Base-by-base conservation (phyloP, 2,797 vertebrate species). In the Australoheros facetus region DNA sequence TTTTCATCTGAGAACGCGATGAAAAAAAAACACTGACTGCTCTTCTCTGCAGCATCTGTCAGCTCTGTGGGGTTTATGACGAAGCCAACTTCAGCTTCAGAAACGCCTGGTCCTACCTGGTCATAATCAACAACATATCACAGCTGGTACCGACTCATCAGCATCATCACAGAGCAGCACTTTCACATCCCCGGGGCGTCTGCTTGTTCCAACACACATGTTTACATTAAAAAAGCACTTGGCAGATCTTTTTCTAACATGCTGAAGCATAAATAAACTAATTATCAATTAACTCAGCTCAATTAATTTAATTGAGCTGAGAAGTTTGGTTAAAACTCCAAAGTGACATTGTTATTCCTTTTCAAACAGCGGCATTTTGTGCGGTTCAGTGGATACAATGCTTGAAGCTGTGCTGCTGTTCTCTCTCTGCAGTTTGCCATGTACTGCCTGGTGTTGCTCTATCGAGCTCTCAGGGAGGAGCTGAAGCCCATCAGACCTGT, bases 41-140 rank as follows among this genome's bases (percentile, higher is more conserved):
- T 53, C 66, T 37, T 12, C 11, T 55, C 59, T 69, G 79, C 75
- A 99, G 98, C 88, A 95, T 98, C 85, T 99, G 97, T 94, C 96
- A 99, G 92, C 94, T 97, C 21, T 91, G 96, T 85, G 96, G 93
- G 1, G 95, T 98, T 78, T 99, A 99, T 10, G 97, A 98, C 54
- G 98, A 99, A 94, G 98, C 98, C 21, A 98, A 99, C 90, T 99
- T 99, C 93, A 97, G 96, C 89, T 97, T 98, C 87, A 96, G 93
- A 84, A 99, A 97, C 60, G 98, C 98, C 78, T 99, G 98, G 98
- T 98, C 97, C 54, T 99, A 99, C 89, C 93, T 99, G 93, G 97
- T 98, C 88, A 97, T 99, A 80, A 93, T 99, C 91, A 99, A 99
- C 94, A 99, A 99, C 89, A 94, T 99, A 77, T 99, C 98, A n/a